These are phyloP conservation scores for Philaenus spumarius DNA, from an alignment of 1,140 invertebrate genomes.

Conservation along the genomic window DNA sequence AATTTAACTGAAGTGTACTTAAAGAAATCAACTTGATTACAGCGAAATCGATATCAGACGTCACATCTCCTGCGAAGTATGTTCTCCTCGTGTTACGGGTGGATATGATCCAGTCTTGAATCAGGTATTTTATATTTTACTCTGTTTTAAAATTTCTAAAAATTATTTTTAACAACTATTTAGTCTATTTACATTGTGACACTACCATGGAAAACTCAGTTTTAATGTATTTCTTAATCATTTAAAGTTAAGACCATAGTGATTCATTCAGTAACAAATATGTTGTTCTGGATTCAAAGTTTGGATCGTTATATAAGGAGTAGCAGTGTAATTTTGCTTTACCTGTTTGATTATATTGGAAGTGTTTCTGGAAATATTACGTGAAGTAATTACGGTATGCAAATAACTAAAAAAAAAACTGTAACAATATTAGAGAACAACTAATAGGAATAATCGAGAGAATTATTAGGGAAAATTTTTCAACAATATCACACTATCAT, in stretches of 20 bases:
- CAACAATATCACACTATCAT: too few species aligned
- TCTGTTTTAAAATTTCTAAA: not conserved
- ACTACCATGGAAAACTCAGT: not conserved
- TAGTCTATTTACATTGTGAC: not conserved
- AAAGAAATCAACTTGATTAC: conserved; percentile 37
- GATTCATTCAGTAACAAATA: not conserved
- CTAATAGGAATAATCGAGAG: too few species aligned
- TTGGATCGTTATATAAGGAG: too few species aligned
- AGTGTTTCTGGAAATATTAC: too few species aligned
- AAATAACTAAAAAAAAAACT: too few species aligned
- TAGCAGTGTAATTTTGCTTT: too few species aligned
- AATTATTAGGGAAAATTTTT: too few species aligned
- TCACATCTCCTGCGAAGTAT: conserved; percentile 89
- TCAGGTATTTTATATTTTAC: conserved; percentile 50
- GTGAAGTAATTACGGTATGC: too few species aligned
- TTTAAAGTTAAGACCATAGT: not conserved
- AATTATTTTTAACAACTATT: not conserved
- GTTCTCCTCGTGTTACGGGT: conserved; percentile 72
- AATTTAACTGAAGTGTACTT: conserved; percentile 26
- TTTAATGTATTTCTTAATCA: not conserved
- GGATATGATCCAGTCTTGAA: conserved; percentile 87
- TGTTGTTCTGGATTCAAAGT: not conserved
- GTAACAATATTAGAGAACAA: too few species aligned
- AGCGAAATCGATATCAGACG: conserved; percentile 73
- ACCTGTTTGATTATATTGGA: too few species aligned